Evolutionary conservation across 2,113 vertebrate genomes (phyloP).

Genomic region (Setophaga coronata): DNA sequence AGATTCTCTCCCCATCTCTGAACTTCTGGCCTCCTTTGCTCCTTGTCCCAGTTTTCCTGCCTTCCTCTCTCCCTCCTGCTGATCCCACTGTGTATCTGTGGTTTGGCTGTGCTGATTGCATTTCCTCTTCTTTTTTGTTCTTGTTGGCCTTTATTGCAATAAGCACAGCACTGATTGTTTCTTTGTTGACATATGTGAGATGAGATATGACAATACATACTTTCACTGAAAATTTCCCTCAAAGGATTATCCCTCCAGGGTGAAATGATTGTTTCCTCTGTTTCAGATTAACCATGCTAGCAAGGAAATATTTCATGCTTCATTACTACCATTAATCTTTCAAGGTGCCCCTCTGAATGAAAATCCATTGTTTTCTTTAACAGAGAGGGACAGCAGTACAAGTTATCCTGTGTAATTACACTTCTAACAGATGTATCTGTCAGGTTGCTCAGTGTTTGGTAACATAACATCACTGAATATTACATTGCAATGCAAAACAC

Average conservation of each 20-base stretch:
- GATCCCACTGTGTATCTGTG: background rate
- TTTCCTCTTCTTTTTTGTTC: background rate
- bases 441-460: background rate
- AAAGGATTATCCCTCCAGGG: conserved; percentile 57
- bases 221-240: conserved; percentile 25
- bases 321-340: conserved; percentile 67
- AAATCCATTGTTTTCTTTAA: conserved; percentile 65
- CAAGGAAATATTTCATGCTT: conserved; percentile 64
- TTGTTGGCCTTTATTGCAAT: background rate
- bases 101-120: background rate
- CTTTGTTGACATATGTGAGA: conserved; percentile 32
- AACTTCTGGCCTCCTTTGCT: background rate
- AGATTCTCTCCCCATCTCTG: background rate
- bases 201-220: conserved; percentile 51
- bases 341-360: conserved; percentile 62
- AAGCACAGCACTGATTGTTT: conserved; percentile 2
- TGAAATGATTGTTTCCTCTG: conserved; percentile 55
- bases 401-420: conserved; percentile 48
- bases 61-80: background rate
- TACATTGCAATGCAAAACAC: background rate
- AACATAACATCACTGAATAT: background rate
- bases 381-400: conserved; percentile 25
- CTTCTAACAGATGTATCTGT: conserved; percentile 52
- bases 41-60: background rate
- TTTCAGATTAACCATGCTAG: conserved; percentile 50